These are phyloP conservation scores for Neoaliturus tenellus DNA, from an alignment of 2,888 invertebrate genomes.

Conservation along the genomic window DNA sequence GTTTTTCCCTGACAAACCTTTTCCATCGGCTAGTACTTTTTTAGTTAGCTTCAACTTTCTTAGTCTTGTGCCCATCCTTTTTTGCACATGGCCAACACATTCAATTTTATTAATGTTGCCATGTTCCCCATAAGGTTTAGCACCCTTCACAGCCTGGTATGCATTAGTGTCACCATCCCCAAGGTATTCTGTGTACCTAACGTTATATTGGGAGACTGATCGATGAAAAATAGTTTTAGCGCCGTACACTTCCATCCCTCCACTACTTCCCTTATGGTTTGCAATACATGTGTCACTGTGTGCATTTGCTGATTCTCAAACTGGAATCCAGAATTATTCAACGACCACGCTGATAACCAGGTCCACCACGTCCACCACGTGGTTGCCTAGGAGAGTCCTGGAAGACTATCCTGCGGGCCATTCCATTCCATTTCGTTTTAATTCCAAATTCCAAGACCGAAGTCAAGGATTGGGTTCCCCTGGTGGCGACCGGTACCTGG, in stretches of 20 bases:
- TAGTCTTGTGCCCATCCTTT: not conserved
- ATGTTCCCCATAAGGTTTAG: slow-evolving; percentile 51
- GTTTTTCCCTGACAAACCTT: not conserved
- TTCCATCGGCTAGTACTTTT: slow-evolving; percentile 11
- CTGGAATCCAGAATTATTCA: no score
- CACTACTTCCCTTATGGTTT: no score
- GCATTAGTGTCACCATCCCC: slow-evolving; percentile 55
- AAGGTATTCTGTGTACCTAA: slow-evolving; percentile 50
- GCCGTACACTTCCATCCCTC: slow-evolving; percentile 62
- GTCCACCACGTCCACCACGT: no score
- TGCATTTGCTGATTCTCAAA: no score
- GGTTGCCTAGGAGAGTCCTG: no score
- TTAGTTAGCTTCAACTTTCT: not conserved
- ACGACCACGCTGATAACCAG: no score
- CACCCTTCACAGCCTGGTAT: not conserved
- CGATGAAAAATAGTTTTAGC: slow-evolving; percentile 56
- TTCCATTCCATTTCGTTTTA: no score
- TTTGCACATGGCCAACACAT: not conserved
- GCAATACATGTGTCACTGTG: no score
- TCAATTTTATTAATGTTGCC: not conserved
- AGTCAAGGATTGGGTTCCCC: no score
- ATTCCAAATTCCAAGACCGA: no score
- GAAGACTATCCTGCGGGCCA: no score
- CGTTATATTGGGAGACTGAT: slow-evolving; percentile 56
- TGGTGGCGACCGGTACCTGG: no score